These are phyloP conservation scores for Ganaspis sp. DNA, from an alignment of 1,140 invertebrate genomes.

Conservation along the genomic window DNA sequence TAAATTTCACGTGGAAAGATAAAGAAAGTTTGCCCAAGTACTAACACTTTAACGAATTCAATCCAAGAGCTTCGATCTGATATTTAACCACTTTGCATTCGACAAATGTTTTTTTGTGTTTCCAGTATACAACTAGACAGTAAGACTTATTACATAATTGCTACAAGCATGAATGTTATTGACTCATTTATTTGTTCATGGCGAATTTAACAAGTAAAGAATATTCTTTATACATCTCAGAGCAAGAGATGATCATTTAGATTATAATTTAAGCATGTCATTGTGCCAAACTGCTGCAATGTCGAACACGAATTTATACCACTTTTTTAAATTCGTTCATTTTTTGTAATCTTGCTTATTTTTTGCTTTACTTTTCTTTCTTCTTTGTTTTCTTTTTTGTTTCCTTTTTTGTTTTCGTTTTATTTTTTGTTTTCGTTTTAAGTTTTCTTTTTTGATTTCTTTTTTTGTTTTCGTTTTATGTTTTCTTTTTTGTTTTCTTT, in stretches of 20 bases:
- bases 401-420: too few species aligned
- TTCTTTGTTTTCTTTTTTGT: too few species aligned
- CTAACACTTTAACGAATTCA: not conserved
- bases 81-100: not conserved
- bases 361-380: too few species aligned
- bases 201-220: not conserved
- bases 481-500: too few species aligned
- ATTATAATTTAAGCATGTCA: slow-evolving; percentile 44
- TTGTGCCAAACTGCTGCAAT: slow-evolving; percentile 48
- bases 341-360: too few species aligned
- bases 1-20: not conserved
- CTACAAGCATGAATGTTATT: slow-evolving; percentile 20
- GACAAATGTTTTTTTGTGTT: not conserved
- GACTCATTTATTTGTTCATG: not conserved
- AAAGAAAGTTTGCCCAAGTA: slow-evolving; percentile 14
- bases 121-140: slow-evolving; percentile 4
- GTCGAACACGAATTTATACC: slow-evolving; percentile 46
- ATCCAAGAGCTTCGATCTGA: not conserved
- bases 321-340: not conserved
- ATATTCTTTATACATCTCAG: not conserved
- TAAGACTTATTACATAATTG: slow-evolving; percentile 13
- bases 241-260: slow-evolving; percentile 37
- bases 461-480: too few species aligned
- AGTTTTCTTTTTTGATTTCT: too few species aligned
- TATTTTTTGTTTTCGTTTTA: too few species aligned